Conservation (phyloP, 2,888 invertebrate species). For the Synergus japonicus region DNA sequence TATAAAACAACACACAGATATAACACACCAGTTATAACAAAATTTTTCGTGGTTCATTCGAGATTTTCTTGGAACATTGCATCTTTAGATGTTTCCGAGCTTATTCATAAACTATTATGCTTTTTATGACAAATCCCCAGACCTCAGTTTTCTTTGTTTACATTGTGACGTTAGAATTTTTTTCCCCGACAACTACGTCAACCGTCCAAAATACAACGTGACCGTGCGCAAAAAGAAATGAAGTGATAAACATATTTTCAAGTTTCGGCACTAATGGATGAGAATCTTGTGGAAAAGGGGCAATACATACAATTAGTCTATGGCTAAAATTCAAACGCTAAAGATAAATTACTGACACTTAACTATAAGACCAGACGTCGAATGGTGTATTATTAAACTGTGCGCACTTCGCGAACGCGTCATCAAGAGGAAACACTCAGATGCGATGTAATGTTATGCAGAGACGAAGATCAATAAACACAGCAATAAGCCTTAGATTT, state of each 20-base stretch:
- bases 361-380: not conserved
- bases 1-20: no score
- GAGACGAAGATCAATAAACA: not conserved
- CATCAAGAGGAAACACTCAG: not conserved
- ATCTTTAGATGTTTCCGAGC: no score
- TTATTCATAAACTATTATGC: not conserved
- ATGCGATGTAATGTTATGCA: not conserved
- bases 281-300: not conserved
- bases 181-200: slow-evolving; percentile 48
- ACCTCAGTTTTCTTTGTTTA: slow-evolving; percentile 47
- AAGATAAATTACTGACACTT: not conserved
- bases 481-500: not conserved
- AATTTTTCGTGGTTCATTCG: no score
- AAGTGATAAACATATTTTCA: not conserved
- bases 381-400: slow-evolving; percentile 20
- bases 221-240: slow-evolving; percentile 50
- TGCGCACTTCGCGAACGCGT: slow-evolving; percentile 4
- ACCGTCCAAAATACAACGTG: slow-evolving; percentile 50
- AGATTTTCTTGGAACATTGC: no score
- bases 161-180: slow-evolving; percentile 47
- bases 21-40: no score
- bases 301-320: not conserved
- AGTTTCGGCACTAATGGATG: not conserved
- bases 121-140: not conserved
- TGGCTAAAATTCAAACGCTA: not conserved